Conservation (phyloP, 2,797 vertebrate species). For the Sebastes vulpes region DNA sequence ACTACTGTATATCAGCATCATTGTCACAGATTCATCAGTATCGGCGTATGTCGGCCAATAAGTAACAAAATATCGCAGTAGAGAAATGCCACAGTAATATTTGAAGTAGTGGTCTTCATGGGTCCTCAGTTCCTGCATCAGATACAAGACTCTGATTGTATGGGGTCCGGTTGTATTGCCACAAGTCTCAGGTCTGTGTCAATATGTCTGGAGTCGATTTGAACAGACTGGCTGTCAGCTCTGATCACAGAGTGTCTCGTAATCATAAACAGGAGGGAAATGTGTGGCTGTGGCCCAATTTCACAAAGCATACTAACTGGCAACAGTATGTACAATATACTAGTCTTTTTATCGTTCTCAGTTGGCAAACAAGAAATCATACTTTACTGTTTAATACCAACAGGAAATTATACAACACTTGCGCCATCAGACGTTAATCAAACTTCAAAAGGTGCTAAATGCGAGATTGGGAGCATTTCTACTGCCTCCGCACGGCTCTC, state of each 20-base stretch:
- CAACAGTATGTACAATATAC: neutral
- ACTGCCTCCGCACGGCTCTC: no score
- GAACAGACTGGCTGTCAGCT: neutral
- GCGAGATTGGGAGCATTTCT: no score
- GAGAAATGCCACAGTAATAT: neutral
- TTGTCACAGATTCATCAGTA: neutral
- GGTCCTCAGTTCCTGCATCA: neutral
- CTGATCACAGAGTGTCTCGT: neutral
- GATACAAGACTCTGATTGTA: no score
- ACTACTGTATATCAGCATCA: neutral
- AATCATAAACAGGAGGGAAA: neutral
- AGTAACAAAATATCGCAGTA: neutral
- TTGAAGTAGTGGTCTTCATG: neutral
- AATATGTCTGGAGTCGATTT: neutral
- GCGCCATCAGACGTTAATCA: accelerated
- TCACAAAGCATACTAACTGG: neutral
- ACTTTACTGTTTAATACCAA: no score
- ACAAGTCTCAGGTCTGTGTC: neutral
- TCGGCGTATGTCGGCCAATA: neutral
- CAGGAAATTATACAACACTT: no score
- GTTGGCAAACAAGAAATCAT: no score
- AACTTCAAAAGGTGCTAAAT: no score
- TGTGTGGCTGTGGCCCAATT: neutral
- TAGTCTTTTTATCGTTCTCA: neutral
- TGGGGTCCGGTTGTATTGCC: no score